phyloP scores from a whole-genome alignment of 1,140 invertebrate species.

The Periplaneta americana region DNA sequence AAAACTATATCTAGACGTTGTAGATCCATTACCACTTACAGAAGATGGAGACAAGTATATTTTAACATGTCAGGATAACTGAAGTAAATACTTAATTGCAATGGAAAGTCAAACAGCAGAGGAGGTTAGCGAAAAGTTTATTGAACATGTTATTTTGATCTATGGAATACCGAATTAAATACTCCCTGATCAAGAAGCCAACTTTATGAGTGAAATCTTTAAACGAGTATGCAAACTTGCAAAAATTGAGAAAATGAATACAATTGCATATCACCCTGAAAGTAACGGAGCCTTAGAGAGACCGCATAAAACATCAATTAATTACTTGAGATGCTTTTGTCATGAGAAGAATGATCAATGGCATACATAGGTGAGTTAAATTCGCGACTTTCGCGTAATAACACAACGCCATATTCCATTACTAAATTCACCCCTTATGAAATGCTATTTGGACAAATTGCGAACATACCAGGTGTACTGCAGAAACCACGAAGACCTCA shows the following conservation, averaged over 20 bases:
- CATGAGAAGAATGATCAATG: slow-evolving; percentile 26
- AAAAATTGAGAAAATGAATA: slow-evolving; percentile 27
- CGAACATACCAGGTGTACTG: slow-evolving; percentile 8
- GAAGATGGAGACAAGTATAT: slow-evolving; percentile 7
- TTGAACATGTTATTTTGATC: not conserved
- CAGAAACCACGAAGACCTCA: not conserved
- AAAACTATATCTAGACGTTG: slow-evolving; percentile 10
- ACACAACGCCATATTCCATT: slow-evolving; percentile 5
- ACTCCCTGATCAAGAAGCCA: not conserved
- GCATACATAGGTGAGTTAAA: slow-evolving; percentile 24
- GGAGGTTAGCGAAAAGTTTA: not conserved
- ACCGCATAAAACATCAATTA: slow-evolving; percentile 28
- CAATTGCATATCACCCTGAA: slow-evolving; percentile 31
- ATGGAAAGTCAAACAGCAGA: not conserved
- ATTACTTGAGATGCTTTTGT: slow-evolving; percentile 31
- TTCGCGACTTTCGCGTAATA: slow-evolving; percentile 10
- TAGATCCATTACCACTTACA: slow-evolving; percentile 9
- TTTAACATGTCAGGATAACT: slow-evolving; percentile 8
- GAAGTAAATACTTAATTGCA: slow-evolving; percentile 8
- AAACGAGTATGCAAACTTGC: slow-evolving; percentile 25
- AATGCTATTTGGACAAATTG: slow-evolving; percentile 5
- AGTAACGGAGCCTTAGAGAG: slow-evolving; percentile 32
- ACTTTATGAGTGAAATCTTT: slow-evolving; percentile 18
- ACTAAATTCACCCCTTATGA: slow-evolving; percentile 7
- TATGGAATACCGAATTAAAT: not conserved